A percentile compares a stretch with the other conserved stretches of the same genome.
Evolutionary conservation across 1,140 invertebrate genomes (phyloP).

Genomic region (Drosophila guanche): DNA sequence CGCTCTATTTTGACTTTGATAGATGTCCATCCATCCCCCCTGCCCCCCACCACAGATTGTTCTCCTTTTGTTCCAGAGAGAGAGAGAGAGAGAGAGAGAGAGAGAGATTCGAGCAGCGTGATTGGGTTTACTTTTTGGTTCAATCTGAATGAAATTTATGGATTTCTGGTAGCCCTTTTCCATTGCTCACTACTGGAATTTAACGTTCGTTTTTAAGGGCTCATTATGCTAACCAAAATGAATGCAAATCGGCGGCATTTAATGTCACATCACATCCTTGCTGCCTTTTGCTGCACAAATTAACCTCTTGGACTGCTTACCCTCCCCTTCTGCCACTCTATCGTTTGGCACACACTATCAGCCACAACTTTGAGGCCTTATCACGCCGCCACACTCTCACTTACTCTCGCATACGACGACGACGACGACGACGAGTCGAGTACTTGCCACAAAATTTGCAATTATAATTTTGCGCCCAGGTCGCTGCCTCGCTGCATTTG

Average conservation of each 20-base stretch:
- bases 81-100: slow-evolving; percentile 19
- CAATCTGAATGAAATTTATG: too few relatives aligned
- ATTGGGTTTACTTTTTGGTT: slow-evolving; percentile 2
- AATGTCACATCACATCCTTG: slow-evolving; percentile 56
- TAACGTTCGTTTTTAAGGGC: slow-evolving; percentile 48
- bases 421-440: slow-evolving; percentile 17
- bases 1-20: slow-evolving; percentile 79
- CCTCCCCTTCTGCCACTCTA: slow-evolving; percentile 4
- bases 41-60: not conserved
- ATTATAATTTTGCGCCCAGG: slow-evolving; percentile 79
- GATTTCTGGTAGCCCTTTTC: not conserved
- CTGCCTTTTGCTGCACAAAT: slow-evolving; percentile 14
- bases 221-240: slow-evolving; percentile 72
- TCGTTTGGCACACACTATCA: slow-evolving; percentile 47
- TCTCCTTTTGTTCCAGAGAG: slow-evolving; percentile 9
- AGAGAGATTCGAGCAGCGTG: slow-evolving; percentile 26
- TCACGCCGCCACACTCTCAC: slow-evolving; percentile 79
- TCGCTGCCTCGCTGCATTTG: slow-evolving; percentile 17
- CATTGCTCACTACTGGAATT: slow-evolving; percentile 7
- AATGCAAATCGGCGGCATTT: slow-evolving; percentile 78
- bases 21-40: slow-evolving; percentile 43
- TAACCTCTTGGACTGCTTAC: slow-evolving; percentile 4
- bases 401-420: slow-evolving; percentile 10
- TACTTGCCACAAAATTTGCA: slow-evolving; percentile 70
- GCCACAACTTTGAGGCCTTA: slow-evolving; percentile 49